These are phyloP conservation scores for Onychomys arenicola DNA, from an alignment of 2,797 vertebrate species.

Conservation along the genomic window DNA sequence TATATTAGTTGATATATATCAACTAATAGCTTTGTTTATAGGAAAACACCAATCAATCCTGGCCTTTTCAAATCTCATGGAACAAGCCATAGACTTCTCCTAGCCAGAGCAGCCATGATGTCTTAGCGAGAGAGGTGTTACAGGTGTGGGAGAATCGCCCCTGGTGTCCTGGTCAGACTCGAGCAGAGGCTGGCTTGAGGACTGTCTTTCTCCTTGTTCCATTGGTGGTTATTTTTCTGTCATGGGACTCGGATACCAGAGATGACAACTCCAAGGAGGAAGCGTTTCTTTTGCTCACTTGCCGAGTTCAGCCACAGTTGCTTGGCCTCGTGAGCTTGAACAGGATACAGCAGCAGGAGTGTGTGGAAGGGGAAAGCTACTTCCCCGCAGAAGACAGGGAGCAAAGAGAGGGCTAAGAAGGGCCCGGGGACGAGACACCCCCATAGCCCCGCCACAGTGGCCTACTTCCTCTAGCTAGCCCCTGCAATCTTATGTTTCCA, in stretches of 20 bases:
- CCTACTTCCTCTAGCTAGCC: background rate
- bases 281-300: background rate
- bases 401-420: background rate
- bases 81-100: background rate
- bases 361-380: background rate
- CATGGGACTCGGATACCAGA: too few relatives aligned
- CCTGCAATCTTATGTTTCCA: background rate
- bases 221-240: background rate
- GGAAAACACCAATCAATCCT: background rate
- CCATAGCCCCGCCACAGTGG: background rate
- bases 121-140: background rate
- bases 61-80: background rate
- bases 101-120: background rate
- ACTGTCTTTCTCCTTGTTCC: background rate
- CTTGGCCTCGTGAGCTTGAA: background rate
- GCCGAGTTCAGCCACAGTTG: background rate
- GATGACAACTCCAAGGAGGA: background rate
- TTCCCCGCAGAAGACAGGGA: background rate
- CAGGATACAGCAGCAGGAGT: background rate
- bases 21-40: background rate
- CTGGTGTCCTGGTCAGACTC: background rate
- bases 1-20: background rate
- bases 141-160: background rate
- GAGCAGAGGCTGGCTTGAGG: background rate
- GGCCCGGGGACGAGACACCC: background rate